phyloP scores from a whole-genome alignment of 35 echinoderm and acorn worm genomes.

The Ptychodera flava region DNA sequence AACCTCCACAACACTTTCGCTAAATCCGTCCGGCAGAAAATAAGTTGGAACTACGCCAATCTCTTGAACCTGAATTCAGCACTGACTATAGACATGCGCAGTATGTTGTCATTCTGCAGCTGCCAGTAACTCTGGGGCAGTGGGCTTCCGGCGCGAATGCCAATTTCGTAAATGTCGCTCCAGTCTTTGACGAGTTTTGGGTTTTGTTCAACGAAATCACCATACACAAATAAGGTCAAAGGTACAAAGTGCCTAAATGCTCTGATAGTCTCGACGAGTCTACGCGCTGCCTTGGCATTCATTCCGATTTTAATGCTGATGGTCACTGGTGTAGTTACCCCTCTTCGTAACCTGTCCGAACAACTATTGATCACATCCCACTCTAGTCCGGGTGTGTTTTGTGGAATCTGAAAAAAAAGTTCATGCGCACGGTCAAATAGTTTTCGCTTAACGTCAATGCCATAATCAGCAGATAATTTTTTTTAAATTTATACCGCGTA shows the following conservation, averaged over 20 bases:
- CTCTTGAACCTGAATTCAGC: not conserved
- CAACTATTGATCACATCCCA: too few relatives aligned
- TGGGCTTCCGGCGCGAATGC: slow-evolving; percentile 3
- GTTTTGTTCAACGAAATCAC: not conserved
- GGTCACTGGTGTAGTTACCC: not conserved
- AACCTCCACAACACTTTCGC: not conserved
- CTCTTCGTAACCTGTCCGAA: not conserved
- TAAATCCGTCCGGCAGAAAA: not conserved
- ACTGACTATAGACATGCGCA: slow-evolving; percentile 8
- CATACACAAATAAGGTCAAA: too few relatives aligned
- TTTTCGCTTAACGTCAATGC: too few relatives aligned
- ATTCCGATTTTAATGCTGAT: slow-evolving; percentile 21
- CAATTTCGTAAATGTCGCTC: slow-evolving; percentile 14
- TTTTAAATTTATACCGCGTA: too few relatives aligned
- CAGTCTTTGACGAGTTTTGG: slow-evolving; percentile 8
- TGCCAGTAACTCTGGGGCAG: too few relatives aligned
- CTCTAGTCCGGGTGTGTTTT: too few relatives aligned
- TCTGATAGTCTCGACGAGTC: too few relatives aligned
- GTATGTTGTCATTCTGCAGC: too few relatives aligned
- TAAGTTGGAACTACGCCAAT: not conserved
- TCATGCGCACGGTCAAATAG: too few relatives aligned
- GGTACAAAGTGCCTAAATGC: slow-evolving; percentile 33
- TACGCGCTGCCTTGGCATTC: not conserved
- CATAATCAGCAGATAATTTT: too few relatives aligned
- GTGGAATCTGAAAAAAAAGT: too few relatives aligned